These are phyloP conservation scores for Sialia sialis DNA, from an alignment of 2,113 vertebrate species.

Conservation along the genomic window DNA sequence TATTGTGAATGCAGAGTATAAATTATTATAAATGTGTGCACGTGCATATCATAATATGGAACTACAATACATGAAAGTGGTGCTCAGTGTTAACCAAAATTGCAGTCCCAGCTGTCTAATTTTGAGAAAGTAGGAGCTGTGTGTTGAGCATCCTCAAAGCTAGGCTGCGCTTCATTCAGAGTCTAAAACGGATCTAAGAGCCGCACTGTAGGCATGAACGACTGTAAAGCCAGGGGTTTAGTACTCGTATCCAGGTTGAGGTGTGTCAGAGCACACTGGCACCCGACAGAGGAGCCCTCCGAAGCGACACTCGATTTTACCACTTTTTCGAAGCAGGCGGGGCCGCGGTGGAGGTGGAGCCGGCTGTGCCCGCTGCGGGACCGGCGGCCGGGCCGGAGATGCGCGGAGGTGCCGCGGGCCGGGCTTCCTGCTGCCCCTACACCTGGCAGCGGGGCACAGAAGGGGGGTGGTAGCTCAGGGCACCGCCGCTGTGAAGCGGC, in stretches of 20 bases:
- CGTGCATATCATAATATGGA: background rate
- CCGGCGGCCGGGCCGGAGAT: background rate
- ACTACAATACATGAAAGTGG: background rate
- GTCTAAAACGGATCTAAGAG: background rate
- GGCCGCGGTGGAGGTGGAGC: slow-evolving; percentile 13
- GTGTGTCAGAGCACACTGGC: background rate
- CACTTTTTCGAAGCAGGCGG: background rate
- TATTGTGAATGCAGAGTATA: background rate
- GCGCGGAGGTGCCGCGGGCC: background rate
- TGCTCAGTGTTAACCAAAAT: background rate
- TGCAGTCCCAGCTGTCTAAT: background rate
- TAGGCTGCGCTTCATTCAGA: background rate
- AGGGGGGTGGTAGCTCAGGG: background rate
- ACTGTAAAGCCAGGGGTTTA: background rate
- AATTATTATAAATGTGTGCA: background rate
- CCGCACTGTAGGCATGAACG: background rate
- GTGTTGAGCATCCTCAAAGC: background rate
- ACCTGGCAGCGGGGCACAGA: background rate
- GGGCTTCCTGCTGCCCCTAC: background rate
- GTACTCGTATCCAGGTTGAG: too few relatives aligned
- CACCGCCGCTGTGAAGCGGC: background rate
- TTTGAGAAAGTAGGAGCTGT: background rate
- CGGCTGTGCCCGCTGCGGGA: background rate
- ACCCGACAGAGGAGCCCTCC: background rate
- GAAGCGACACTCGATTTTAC: background rate